Base-by-base conservation (phyloP, 1,140 invertebrate genomes). In the Oryzaephilus surinamensis region DNA sequence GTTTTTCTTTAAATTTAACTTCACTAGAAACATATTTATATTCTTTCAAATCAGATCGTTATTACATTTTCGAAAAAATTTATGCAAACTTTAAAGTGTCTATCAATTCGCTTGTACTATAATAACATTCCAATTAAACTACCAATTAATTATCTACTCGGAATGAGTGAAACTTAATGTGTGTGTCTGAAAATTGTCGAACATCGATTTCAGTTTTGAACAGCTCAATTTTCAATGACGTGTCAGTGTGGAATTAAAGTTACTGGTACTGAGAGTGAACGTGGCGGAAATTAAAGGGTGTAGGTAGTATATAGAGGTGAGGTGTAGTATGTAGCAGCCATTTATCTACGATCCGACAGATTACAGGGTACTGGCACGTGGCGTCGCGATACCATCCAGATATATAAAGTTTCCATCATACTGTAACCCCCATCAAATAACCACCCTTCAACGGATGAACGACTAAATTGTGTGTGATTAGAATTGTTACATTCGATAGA, bases 201-300 rank as follows among this genome's bases (percentile, higher is more conserved):
- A 38, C 33, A 37, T 32, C 30, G 34, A 43, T 43, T 43, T 43
- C 41, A 31, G 41, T 38, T 43, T 43, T 37, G 17, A 30, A 38
- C 19, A 38, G 40, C 40, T 41, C 43, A 42, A 40, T 44, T 42
- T 45, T 43, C 37, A 45, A 35, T 6, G 36, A 38, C 36, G 26
- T 38, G 12, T 27, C 35, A 34, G 32, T 38, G 49, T n/a, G n/a
- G 41, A 48, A 51, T 51, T 51, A 51, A 51, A 51, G 40, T 51
- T 45, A n/a, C n/a, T n/a, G n/a, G 36, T 46, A 40, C 42, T 46
- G 40, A 23, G 40, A 43, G 45, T 43, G 40, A 38, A 38, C 21
- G 36, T 46, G 32, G 38, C 37, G 49, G 49, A 51, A 51, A 51
- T 51, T 43, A 51, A 48, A 51, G 49, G 49, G 49, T 51, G 46